phyloP scores from a whole-genome alignment of 2,113 vertebrate genomes.

The Gallinago jamesoni region DNA sequence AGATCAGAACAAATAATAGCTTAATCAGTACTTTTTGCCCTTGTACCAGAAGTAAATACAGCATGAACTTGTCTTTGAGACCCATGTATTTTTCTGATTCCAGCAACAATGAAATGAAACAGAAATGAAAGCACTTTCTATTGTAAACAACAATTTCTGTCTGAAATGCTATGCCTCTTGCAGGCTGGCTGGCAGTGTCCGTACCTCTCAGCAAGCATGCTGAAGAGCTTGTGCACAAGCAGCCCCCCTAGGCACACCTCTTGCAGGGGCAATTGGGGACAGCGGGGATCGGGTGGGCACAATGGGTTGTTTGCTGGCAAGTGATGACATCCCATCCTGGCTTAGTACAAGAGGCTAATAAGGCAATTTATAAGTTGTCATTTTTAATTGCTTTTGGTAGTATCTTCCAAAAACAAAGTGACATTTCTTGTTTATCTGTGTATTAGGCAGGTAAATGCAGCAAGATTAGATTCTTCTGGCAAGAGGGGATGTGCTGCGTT shows the following conservation, averaged over 20 bases:
- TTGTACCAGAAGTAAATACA: neutral
- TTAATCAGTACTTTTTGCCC: neutral
- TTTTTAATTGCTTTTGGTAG: conserved; percentile 37
- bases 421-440: neutral
- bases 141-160: neutral
- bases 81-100: neutral
- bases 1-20: neutral
- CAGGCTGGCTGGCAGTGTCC: neutral
- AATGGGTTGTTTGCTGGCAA: neutral
- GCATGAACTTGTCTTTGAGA: neutral
- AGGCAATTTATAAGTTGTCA: conserved; percentile 22
- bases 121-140: neutral
- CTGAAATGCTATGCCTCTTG: neutral
- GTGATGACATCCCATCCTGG: neutral
- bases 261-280: neutral
- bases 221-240: rapidly evolving
- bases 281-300: rapidly evolving
- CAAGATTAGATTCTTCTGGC: neutral
- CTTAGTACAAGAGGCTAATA: neutral
- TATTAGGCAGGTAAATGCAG: neutral
- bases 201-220: rapidly evolving
- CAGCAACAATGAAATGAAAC: neutral
- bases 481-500: neutral
- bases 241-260: neutral
- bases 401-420: neutral